These are phyloP conservation scores for Prochilodus magdalenae DNA, from an alignment of 2,113 vertebrate species.

Conservation along the genomic window DNA sequence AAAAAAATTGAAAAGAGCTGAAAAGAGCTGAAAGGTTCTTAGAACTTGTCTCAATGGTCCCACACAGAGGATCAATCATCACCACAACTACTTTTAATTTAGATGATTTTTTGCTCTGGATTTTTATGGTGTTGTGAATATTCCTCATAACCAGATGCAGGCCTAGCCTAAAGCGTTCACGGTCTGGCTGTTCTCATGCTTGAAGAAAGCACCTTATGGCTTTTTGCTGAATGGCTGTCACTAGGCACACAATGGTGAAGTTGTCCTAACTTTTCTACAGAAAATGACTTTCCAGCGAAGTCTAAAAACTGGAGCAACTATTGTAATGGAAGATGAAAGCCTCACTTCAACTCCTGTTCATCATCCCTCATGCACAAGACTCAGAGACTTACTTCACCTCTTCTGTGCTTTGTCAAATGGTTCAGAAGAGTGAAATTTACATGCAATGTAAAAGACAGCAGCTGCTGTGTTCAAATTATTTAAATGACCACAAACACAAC, in stretches of 20 bases:
- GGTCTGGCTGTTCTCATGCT: constrained; percentile 7
- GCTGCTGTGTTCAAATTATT: too few species aligned
- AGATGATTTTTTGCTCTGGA: background rate
- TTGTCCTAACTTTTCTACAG: background rate
- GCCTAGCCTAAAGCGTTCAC: background rate
- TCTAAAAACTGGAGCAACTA: background rate
- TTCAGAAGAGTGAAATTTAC: too few species aligned
- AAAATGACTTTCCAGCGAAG: constrained; percentile 5
- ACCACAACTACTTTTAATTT: background rate
- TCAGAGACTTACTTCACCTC: background rate
- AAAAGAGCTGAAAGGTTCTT: constrained; percentile 8
- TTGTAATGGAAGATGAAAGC: constrained; percentile 11
- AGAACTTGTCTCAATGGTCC: background rate
- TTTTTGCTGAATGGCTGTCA: constrained; percentile 8
- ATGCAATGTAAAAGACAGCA: too few species aligned
- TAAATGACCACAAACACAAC: too few species aligned
- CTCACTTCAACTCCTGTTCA: background rate
- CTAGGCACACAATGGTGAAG: background rate
- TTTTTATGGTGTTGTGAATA: background rate
- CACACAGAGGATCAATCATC: background rate
- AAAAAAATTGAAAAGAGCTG: background rate
- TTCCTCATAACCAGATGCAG: background rate
- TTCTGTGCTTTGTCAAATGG: background rate
- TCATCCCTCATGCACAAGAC: background rate
- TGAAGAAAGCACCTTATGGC: constrained; percentile 5